Evolutionary conservation across 2,888 invertebrate species (phyloP).

Genomic region (Brachylomia viminalis): DNA sequence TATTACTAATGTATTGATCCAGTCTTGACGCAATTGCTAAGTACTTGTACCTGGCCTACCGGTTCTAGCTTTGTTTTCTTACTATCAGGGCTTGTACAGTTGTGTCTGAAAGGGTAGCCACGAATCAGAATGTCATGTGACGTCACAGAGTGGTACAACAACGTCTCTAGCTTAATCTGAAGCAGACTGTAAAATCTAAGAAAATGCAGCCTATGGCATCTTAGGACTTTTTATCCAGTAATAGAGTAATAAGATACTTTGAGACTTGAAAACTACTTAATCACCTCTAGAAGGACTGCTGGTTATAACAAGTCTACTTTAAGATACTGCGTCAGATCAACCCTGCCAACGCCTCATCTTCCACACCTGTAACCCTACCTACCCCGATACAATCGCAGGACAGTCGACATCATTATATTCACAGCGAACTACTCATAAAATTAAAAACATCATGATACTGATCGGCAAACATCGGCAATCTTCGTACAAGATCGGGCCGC

Average conservation of each 20-base stretch:
- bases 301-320: background rate
- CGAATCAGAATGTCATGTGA: background rate
- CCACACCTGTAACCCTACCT: conserved; percentile 45
- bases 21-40: conserved; percentile 50
- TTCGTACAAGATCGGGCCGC: conserved; percentile 75
- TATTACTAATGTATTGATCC: conserved; percentile 69
- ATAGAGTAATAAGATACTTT: background rate
- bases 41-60: conserved; percentile 28
- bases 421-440: conserved; percentile 77
- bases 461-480: conserved; percentile 78
- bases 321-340: background rate
- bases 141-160: background rate
- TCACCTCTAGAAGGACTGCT: background rate
- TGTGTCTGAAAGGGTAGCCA: conserved; percentile 9
- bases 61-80: conserved; percentile 33
- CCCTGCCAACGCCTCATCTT: conserved; percentile 25
- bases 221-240: background rate
- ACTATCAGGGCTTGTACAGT: background rate
- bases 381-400: conserved; percentile 46
- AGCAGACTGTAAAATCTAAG: background rate
- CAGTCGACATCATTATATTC: conserved; percentile 67
- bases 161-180: background rate
- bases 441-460: conserved; percentile 78
- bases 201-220: background rate
- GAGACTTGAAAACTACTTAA: background rate